A percentile compares a stretch with the other conserved stretches of the same genome.
These are phyloP conservation scores for Drosophila murphyi DNA, from an alignment of 1,140 invertebrate genomes.

Conservation along the genomic window DNA sequence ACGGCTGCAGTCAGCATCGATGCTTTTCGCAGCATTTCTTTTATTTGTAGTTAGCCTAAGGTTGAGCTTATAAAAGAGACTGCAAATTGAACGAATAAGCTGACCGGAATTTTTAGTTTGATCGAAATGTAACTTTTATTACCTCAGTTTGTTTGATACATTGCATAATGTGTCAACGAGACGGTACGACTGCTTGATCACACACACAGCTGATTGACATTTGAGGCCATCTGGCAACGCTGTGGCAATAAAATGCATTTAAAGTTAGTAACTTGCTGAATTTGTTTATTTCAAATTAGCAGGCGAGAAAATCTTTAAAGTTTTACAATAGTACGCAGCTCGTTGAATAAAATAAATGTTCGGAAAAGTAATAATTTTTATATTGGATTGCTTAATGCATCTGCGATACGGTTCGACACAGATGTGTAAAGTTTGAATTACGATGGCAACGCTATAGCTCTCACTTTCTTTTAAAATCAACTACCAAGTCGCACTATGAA, in stretches of 20 bases:
- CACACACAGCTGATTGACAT: constrained; percentile 29
- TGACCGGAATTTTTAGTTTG: constrained; percentile 33
- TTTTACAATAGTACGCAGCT: too few species aligned
- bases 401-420: too few species aligned
- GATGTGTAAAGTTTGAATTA: too few species aligned
- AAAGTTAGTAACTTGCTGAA: neutral
- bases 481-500: neutral
- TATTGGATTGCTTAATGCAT: too few species aligned
- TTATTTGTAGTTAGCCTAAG: constrained; percentile 11
- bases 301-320: too few species aligned
- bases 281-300: neutral
- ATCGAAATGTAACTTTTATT: constrained; percentile 42
- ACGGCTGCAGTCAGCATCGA: constrained; percentile 65
- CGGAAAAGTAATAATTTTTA: too few species aligned
- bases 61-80: constrained; percentile 7
- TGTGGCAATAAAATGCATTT: neutral
- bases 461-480: neutral
- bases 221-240: constrained; percentile 20
- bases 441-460: too few species aligned
- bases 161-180: constrained; percentile 65
- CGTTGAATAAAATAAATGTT: too few species aligned
- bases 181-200: constrained; percentile 50
- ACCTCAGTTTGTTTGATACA: constrained; percentile 57
- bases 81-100: constrained; percentile 17
- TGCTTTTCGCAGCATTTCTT: constrained; percentile 70